Base-by-base conservation (phyloP, 2,797 vertebrate species). In the Sebastes jordani region DNA sequence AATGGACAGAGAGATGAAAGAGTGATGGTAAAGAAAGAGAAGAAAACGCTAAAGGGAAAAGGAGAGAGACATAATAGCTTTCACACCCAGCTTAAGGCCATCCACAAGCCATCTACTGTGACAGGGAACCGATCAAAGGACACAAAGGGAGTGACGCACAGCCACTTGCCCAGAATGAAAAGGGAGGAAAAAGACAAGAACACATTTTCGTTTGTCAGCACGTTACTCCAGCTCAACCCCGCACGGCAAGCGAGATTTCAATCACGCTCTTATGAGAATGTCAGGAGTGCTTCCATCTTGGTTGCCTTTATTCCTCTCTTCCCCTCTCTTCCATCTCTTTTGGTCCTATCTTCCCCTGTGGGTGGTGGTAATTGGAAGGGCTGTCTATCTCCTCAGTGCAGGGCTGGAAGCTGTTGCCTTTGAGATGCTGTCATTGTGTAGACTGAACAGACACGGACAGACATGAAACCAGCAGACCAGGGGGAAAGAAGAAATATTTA, bases 171-270 rank as follows among this genome's bases (percentile, higher is more conserved):
- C 52, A 9, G 66, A 76, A 83, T 79, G 77, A 84, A 86, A 87
- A 64, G 68, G 55, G 34, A 46, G 58, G 62, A 80, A 80, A 85
- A 85, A 82, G 69, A 85, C 46, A 58, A 46, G 68, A 71, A 80
- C 78, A 78, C 83, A 67, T 86, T 91, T 68, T 84, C 3, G 32
- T 89, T 87, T 87, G 89, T 93, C 91, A 92, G 92, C 91, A 84
- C 84, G 87, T 89, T 91, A 67, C 85, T 89, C 14, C 60, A 78
- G 67, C 81, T 89, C 80, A 82, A 82, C 74, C 76, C 78, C 14
- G 71, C 86, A 80, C 72, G 78, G 80, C 86, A 81, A 86, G 90
- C 89, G 84, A 86, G 88, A 91, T 93, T 93, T 92, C 87, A 92
- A 89, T 93, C 90, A 73, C 3, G 2, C 75, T 75, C 61, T 90